A percentile compares a stretch with the other conserved stretches of the same genome.
Conservation (phyloP, 2,113 vertebrate genomes). For the Daubentonia madagascariensis region DNA sequence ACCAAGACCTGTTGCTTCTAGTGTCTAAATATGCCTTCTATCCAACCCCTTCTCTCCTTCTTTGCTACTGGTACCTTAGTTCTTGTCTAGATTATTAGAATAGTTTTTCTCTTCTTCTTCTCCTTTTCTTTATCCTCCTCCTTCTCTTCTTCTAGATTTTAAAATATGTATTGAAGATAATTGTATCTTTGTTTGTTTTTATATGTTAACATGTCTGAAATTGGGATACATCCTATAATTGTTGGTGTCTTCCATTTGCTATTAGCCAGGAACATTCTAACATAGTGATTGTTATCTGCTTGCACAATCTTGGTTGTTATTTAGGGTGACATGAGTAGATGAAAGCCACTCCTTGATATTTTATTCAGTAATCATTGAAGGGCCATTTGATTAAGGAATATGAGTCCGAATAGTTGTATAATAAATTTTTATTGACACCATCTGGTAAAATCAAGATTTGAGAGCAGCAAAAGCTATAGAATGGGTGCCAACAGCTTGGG, state of each 20-base stretch:
- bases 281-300: neutral
- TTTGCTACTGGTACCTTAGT: neutral
- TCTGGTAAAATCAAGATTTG: slow-evolving; percentile 17
- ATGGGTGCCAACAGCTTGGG: neutral
- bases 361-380: neutral
- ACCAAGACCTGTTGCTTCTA: neutral
- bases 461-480: neutral
- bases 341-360: neutral
- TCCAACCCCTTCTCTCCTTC: neutral
- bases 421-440: neutral
- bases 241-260: neutral
- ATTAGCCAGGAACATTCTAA: neutral
- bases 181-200: neutral
- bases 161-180: neutral
- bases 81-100: neutral
- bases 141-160: neutral
- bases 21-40: neutral
- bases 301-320: neutral
- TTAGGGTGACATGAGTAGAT: neutral
- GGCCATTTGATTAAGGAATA: neutral
- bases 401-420: neutral
- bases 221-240: neutral
- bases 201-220: neutral
- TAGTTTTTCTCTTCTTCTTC: neutral
- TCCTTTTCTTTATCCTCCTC: neutral